Evolutionary conservation across 2,797 vertebrate species (phyloP), one percentile per base, ranked within the genome.

Genomic region (Calcarius lapponicus): DNA sequence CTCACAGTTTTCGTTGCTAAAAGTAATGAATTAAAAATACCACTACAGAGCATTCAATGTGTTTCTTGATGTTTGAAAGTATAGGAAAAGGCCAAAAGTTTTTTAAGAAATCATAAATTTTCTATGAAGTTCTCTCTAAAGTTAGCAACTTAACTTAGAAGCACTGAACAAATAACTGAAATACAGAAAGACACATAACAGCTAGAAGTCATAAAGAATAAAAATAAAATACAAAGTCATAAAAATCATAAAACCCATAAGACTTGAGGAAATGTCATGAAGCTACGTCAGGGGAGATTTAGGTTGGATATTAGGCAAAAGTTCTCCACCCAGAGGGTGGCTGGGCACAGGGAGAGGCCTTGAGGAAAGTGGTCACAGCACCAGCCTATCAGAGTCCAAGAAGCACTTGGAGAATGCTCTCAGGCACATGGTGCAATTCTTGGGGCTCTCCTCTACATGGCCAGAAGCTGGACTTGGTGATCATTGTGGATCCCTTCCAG

Each of bases 191-290:
- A 61, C 10, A 60, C 1, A 4, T n/a, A 74, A 36, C 13, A 61
- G 24, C 24, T 56, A 73, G 17, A 92, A 86, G 14, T 40, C 47
- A 74, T 60, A 72, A 32, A 84, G 29, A 78, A 74, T 78, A 53
- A 50, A 64, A 83, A 43, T 62, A 64, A 64, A 76, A 38, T 36
- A 24, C 53, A 40, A 58, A 78, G 9, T 31, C 51, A 54, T 31
- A 34, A 34, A 67, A 61, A 9, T 48, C 3, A 71, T 58, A 45
- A 84, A 72, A 42, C 43, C 31, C 32, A 13, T 20, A 66, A 42
- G 34, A 72, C 25, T 25, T 0, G 0, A 60, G 21, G 26, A 19
- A 72, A 60, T 48, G 26, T 5, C 34, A 66, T 17, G 31, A 60
- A 60, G 10, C 31, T 24, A 9, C 32, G 47, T 54, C 40, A 54